A percentile compares a stretch with the other conserved stretches of the same genome.
These are phyloP conservation scores for Platyura marginata DNA, from an alignment of 1,140 invertebrate genomes.

Conservation along the genomic window DNA sequence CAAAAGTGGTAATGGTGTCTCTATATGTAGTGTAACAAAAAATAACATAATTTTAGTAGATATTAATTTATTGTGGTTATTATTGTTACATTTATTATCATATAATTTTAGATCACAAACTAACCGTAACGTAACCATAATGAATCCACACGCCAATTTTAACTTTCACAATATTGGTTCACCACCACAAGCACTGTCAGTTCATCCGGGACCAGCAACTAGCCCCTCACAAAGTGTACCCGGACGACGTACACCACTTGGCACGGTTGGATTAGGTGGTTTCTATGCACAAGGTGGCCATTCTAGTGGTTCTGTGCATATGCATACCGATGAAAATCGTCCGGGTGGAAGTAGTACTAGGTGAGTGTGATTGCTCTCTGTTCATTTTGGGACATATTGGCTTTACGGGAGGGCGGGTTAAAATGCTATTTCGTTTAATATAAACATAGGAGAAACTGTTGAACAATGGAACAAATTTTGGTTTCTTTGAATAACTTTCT, in stretches of 20 bases:
- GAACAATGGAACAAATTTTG: no score
- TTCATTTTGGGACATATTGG: neutral
- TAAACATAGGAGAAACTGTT: no score
- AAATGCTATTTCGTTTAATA: no score
- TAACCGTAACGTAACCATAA: conserved; percentile 4
- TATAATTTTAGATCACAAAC: neutral
- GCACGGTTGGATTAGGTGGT: conserved; percentile 61
- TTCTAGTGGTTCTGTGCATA: conserved; percentile 29
- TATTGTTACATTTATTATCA: neutral
- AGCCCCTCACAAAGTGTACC: conserved; percentile 24
- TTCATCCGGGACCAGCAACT: conserved; percentile 17
- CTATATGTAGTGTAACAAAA: neutral
- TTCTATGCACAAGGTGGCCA: conserved; percentile 50
- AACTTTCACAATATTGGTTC: neutral
- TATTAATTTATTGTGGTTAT: neutral
- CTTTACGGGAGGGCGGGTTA: no score
- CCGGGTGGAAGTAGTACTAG: conserved; percentile 27
- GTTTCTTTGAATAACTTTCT: no score
- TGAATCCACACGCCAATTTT: conserved; percentile 15
- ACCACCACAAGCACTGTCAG: conserved; percentile 1
- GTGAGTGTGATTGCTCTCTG: neutral
- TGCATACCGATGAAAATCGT: conserved; percentile 59
- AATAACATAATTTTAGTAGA: neutral
- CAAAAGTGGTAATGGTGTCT: neutral
- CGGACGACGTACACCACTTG: conserved; percentile 46